Evolutionary conservation across 2,113 vertebrate genomes (phyloP).

Genomic region (Saccopteryx leptura): DNA sequence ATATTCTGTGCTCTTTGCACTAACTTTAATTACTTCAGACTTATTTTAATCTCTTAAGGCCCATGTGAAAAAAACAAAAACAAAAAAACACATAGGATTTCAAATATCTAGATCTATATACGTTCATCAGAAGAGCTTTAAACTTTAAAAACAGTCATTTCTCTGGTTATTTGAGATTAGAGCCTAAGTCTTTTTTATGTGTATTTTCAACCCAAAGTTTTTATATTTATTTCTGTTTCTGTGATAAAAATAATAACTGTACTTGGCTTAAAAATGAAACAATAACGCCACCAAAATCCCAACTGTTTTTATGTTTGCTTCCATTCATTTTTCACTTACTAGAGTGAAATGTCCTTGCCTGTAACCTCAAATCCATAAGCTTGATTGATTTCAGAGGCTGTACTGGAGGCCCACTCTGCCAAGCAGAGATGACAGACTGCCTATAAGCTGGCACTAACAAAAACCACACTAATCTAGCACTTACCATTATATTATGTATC

Average conservation of each 20-base stretch:
- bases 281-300: conserved; percentile 5
- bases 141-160: conserved; percentile 35
- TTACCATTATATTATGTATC: neutral
- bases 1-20: neutral
- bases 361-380: conserved; percentile 5
- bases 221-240: conserved; percentile 48
- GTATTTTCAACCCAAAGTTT: conserved; percentile 46
- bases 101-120: conserved; percentile 50
- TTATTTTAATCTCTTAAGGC: conserved; percentile 64
- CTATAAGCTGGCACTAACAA: neutral
- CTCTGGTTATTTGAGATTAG: conserved; percentile 66
- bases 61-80: neutral
- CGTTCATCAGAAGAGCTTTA: conserved; percentile 59
- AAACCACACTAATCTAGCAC: neutral
- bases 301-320: neutral
- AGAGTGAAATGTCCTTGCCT: conserved; percentile 40
- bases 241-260: conserved; percentile 42
- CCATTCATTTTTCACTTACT: conserved; percentile 43
- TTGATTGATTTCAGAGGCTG: neutral
- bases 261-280: conserved; percentile 54
- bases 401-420: neutral
- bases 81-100: conserved; percentile 42
- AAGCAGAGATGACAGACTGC: neutral
- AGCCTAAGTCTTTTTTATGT: conserved; percentile 45
- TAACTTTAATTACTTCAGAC: conserved; percentile 45